A percentile compares a stretch with the other conserved stretches of the same genome.
phyloP scores from a whole-genome alignment of 2,797 vertebrate species.

The Bovichtus diacanthus region DNA sequence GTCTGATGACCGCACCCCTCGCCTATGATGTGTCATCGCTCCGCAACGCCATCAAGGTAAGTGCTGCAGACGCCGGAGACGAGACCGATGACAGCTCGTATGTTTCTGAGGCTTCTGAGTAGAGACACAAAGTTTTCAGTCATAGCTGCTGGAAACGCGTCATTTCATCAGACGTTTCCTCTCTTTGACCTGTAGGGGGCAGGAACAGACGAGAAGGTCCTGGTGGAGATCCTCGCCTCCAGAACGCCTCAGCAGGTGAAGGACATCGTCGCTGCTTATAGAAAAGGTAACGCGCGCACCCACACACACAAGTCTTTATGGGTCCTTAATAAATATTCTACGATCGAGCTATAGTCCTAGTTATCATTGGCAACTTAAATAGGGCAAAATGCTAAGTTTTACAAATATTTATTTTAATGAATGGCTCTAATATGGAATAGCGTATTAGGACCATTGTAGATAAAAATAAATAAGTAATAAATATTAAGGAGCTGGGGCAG shows the following conservation, averaged over 20 bases:
- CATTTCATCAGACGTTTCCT: background rate
- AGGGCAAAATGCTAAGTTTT: background rate
- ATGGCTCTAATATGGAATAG: background rate
- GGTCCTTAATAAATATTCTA: background rate
- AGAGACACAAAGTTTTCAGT: background rate
- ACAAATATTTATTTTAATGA: background rate
- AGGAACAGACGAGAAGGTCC: conserved; percentile 93
- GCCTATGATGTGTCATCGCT: conserved; percentile 90
- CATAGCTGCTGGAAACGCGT: background rate
- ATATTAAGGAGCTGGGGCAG: no score
- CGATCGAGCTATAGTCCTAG: background rate
- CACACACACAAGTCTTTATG: background rate
- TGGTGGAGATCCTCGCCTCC: conserved; percentile 95
- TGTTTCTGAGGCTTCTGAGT: background rate
- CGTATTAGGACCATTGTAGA: no score
- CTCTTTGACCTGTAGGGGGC: conserved; percentile 86
- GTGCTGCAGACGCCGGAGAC: background rate
- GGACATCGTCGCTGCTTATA: conserved; percentile 89
- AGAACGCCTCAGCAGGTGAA: conserved; percentile 88
- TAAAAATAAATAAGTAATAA: no score
- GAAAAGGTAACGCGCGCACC: conserved; percentile 83
- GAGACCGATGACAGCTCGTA: background rate
- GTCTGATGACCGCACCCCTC: conserved; percentile 87
- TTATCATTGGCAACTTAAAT: background rate
- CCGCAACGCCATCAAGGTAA: conserved; percentile 93